Conservation (phyloP, 2,797 vertebrate species). For the Crocidura indochinensis region DNA sequence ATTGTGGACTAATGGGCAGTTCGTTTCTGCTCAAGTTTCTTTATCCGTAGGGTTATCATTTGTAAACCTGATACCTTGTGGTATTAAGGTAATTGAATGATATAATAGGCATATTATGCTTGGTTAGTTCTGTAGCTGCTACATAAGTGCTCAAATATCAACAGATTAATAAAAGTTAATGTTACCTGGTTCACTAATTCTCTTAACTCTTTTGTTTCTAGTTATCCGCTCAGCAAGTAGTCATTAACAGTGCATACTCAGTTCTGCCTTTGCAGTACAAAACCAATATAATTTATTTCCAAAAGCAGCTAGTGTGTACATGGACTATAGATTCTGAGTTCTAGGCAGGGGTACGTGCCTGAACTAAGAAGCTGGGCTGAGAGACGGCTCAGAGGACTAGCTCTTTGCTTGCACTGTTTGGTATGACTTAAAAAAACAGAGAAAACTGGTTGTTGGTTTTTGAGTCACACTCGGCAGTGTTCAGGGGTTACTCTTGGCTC, state of each 20-base stretch:
- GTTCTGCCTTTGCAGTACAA: neutral
- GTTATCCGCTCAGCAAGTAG: neutral
- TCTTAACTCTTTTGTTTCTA: neutral
- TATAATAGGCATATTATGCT: neutral
- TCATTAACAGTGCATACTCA: neutral
- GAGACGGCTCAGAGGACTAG: too few species aligned
- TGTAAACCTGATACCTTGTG: too few species aligned
- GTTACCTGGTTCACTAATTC: neutral
- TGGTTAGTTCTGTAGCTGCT: neutral
- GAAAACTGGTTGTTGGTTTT: too few species aligned
- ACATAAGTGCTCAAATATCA: constrained; percentile 7
- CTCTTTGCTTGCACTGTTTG: too few species aligned
- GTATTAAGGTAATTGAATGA: neutral
- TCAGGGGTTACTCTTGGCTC: too few species aligned
- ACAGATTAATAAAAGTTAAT: neutral
- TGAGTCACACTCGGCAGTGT: too few species aligned
- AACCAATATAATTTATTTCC: constrained; percentile 35
- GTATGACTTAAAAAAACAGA: too few species aligned
- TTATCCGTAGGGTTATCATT: too few species aligned
- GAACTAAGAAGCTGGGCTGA: neutral
- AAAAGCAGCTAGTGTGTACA: neutral
- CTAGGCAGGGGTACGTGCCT: neutral
- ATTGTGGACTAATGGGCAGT: too few species aligned
- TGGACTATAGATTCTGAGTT: constrained; percentile 15
- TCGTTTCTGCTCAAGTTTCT: too few species aligned